These are phyloP conservation scores for Celastrina argiolus DNA, from an alignment of 2,888 invertebrate species.

Conservation along the genomic window DNA sequence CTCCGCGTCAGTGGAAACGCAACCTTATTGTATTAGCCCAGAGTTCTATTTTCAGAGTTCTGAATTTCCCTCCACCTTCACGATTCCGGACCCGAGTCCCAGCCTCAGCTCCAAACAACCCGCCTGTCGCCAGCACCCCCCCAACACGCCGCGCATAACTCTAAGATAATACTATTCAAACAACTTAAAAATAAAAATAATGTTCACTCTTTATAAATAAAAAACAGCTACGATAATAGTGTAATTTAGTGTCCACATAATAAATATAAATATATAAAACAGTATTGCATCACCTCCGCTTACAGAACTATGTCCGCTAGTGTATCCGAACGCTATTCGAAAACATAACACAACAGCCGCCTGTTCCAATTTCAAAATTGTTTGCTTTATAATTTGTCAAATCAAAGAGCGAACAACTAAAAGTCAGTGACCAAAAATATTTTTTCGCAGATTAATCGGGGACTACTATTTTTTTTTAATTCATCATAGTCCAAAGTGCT, in stretches of 20 bases:
- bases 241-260: conserved; percentile 46
- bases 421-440: neutral
- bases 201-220: conserved; percentile 53
- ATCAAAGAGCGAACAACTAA: conserved; percentile 16
- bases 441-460: neutral
- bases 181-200: conserved; percentile 55
- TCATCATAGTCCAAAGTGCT: neutral
- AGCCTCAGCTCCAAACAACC: neutral
- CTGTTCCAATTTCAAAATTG: neutral
- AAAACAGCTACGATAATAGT: conserved; percentile 50
- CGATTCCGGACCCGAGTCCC: too few species aligned
- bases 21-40: too few species aligned
- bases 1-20: too few species aligned
- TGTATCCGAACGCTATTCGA: conserved; percentile 2
- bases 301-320: conserved; percentile 15
- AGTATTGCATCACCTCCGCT: conserved; percentile 42
- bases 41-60: too few species aligned
- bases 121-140: conserved; percentile 26
- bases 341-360: conserved; percentile 1
- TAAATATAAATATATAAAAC: conserved; percentile 58
- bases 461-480: neutral
- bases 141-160: conserved; percentile 46
- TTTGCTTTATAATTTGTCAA: conserved; percentile 14
- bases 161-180: conserved; percentile 50
- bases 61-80: too few species aligned